phyloP scores from a whole-genome alignment of 1,140 invertebrate genomes.

The Anoplolepis gracilipes region DNA sequence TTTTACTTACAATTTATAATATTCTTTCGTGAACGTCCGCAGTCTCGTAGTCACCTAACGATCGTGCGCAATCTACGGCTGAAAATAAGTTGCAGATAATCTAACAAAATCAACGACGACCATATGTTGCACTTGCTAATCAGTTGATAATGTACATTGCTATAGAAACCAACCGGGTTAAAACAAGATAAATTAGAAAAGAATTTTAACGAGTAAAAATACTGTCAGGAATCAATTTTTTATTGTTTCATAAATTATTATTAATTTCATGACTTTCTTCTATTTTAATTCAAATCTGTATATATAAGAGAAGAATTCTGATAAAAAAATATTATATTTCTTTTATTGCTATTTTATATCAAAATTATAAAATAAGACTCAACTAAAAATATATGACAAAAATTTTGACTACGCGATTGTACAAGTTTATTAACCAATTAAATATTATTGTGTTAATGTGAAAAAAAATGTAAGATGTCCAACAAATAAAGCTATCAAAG shows the following conservation, averaged over 20 bases:
- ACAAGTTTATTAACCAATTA: neutral
- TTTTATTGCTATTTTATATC: neutral
- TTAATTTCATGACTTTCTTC: neutral
- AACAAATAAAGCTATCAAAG: conserved; percentile 2
- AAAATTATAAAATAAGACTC: neutral
- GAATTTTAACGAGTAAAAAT: conserved; percentile 10
- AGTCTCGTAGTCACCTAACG: conserved; percentile 11
- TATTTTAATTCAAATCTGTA: neutral
- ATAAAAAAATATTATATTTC: neutral
- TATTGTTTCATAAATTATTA: neutral
- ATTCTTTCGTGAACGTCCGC: conserved; percentile 20
- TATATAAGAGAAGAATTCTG: neutral
- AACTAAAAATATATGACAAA: neutral
- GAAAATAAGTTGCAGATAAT: conserved; percentile 78
- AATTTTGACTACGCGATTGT: neutral
- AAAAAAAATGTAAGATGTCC: neutral
- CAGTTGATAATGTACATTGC: conserved; percentile 81
- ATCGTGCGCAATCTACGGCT: conserved; percentile 6
- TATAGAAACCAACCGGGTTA: conserved; percentile 75
- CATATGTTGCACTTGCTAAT: conserved; percentile 81
- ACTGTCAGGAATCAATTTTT: neutral
- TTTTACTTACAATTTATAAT: conserved; percentile 30
- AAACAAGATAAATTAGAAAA: neutral
- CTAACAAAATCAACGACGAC: conserved; percentile 76
- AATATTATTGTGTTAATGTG: conserved; percentile 3